Percentiles rank a stretch among this genome's conserved stretches.
Evolutionary conservation across 2,113 vertebrate species (phyloP).

Genomic region (Triplophysa dalaica): DNA sequence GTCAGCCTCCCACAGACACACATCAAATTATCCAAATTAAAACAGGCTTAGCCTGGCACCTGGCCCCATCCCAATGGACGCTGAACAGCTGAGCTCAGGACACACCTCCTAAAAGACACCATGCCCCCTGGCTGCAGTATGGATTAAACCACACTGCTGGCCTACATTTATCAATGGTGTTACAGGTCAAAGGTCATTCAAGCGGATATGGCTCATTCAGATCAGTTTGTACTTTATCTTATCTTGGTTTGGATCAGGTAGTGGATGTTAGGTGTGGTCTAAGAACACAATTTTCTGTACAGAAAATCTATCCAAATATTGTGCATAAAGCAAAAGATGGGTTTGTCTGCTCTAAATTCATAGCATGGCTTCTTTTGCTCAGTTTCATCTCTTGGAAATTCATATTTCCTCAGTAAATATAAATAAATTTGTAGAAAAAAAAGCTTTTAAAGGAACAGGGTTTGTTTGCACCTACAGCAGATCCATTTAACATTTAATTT

Average conservation of each 20-base stretch:
- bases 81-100: constrained; percentile 49
- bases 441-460: too few species aligned
- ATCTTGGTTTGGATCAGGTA: background rate
- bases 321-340: too few species aligned
- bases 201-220: background rate
- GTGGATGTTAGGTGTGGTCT: background rate
- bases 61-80: constrained; percentile 44
- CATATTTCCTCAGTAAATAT: too few species aligned
- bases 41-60: constrained; percentile 47
- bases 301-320: background rate
- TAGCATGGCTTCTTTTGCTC: background rate
- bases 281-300: background rate
- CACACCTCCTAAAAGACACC: constrained; percentile 2
- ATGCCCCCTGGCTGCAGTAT: background rate
- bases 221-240: background rate
- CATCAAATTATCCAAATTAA: constrained; percentile 58
- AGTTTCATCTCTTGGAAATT: background rate
- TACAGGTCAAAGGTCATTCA: constrained; percentile 15
- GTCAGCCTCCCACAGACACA: constrained; percentile 55
- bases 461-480: too few species aligned
- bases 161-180: background rate
- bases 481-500: too few species aligned
- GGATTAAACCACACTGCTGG: background rate
- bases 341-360: constrained; percentile 4
- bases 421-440: too few species aligned